Evolutionary conservation across 2,888 invertebrate species (phyloP).

Genomic region (Tetanocera ferruginea): DNA sequence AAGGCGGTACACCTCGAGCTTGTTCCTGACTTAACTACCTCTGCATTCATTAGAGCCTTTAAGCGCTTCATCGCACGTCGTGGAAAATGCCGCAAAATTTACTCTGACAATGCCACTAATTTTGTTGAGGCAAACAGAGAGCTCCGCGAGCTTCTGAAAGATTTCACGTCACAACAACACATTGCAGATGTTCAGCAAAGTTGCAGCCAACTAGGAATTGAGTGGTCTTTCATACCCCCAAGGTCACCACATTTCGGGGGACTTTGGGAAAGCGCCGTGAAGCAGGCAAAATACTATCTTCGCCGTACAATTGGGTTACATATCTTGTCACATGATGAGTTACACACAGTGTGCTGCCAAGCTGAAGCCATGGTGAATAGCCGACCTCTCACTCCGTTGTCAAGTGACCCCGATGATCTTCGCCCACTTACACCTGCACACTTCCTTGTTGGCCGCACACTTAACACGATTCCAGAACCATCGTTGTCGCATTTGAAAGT

Average conservation of each 20-base stretch:
- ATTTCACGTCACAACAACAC: neutral
- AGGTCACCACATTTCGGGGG: slow-evolving; percentile 10
- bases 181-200: neutral
- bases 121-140: neutral
- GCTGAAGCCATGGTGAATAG: no score
- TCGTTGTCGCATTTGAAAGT: neutral
- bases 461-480: neutral
- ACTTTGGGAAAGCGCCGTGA: neutral
- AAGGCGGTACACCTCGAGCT: slow-evolving; percentile 36
- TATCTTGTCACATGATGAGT: neutral
- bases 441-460: slow-evolving; percentile 1
- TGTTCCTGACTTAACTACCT: slow-evolving; percentile 19
- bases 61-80: no score
- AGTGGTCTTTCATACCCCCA: no score
- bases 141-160: neutral
- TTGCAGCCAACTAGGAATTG: no score
- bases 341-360: no score
- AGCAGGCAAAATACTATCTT: neutral
- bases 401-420: neutral
- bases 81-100: neutral
- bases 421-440: slow-evolving; percentile 10
- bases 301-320: neutral
- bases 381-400: no score
- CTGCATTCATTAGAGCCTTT: slow-evolving; percentile 8
- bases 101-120: neutral